A percentile compares a stretch with the other conserved stretches of the same genome.
Evolutionary conservation across 2,888 invertebrate genomes (phyloP).

Genomic region (Drosophila vallismaia): DNA sequence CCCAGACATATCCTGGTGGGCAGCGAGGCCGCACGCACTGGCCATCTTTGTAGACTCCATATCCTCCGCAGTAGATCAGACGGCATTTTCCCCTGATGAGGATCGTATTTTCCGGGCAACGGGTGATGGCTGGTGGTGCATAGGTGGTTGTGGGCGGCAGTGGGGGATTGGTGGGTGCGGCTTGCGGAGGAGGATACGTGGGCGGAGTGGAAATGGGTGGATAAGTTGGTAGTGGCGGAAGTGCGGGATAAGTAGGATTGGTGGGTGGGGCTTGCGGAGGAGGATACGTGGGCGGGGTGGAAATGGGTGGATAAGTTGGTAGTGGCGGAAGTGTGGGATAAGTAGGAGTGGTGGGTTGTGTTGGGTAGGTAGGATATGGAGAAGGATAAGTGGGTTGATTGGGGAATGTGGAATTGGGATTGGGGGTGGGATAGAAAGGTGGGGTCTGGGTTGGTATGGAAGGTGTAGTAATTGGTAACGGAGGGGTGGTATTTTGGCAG

Average conservation of each 20-base stretch:
- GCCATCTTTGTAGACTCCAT: slow-evolving; percentile 50
- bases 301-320: slow-evolving; percentile 1
- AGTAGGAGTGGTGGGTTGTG: not conserved
- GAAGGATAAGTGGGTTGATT: not conserved
- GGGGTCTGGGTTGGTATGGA: too few species aligned
- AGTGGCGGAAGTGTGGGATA: not conserved
- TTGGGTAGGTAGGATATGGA: not conserved
- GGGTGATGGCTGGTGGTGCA: slow-evolving; percentile 36
- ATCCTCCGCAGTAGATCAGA: slow-evolving; percentile 66
- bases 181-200: not conserved
- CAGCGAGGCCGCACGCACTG: slow-evolving; percentile 64
- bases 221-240: not conserved
- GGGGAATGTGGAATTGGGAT: not conserved
- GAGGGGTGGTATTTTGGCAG: slow-evolving; percentile 2
- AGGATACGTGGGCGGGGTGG: not conserved
- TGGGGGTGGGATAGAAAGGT: slow-evolving; percentile 1
- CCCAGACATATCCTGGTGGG: slow-evolving; percentile 72
- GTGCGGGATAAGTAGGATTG: not conserved
- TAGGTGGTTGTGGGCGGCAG: slow-evolving; percentile 4
- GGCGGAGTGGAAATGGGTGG: not conserved
- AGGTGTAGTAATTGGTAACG: too few species aligned
- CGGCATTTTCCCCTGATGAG: slow-evolving; percentile 59
- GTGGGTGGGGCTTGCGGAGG: not conserved
- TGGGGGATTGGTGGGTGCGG: not conserved
- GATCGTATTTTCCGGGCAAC: slow-evolving; percentile 66